Evolutionary conservation across 2,888 invertebrate species (phyloP), one percentile per base, ranked within the genome.

Genomic region (Lasioglossum marginatum): DNA sequence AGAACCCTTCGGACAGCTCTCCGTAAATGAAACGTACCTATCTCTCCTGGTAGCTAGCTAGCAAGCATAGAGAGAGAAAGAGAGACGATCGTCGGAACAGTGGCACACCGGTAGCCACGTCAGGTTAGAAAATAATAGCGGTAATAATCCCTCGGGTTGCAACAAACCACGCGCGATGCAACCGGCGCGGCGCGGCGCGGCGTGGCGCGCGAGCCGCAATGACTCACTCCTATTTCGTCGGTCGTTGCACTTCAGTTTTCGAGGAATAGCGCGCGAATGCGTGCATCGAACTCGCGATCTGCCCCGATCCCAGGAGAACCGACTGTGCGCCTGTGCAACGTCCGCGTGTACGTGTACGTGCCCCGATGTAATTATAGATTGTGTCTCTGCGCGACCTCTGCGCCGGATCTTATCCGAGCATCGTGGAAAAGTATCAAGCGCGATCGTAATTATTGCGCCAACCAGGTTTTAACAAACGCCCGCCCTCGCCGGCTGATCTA

Each of bases 291-390:
- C 70, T 66, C 48, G 63, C 81, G 74, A 77, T 77, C 66, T 60
- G 60, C 84, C 14, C 57, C 37, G 79, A 85, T 85, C 85, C 48
- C 43, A 34, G 68, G 45, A 45, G 75, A 71, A 27, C 27, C 60
- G 31, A 16, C 60, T 16, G 27, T n/a, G 43, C 80, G 66, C n/a
- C 72, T 57, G 43, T 81, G 63, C 78, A 75, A 45, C 27, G 79
- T 72, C 72, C 34, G 34, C 66, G 66, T 85, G 81, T 88, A 48
- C 48, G 48, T 48, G 48, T 48, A 85, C 85, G 89, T 87, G 88
- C 88, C 81, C 85, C 92, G 94, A 94, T 94, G 92, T 93, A 94
- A 94, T 94, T 94, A 94, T 93, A 94, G 94, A 94, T 94, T 93
- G 84, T 93, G 94, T 93, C 93, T 92, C 92, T 90, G 92, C 83